Percentiles rank a stretch among this genome's conserved stretches.
Evolutionary conservation across 2,888 invertebrate genomes (phyloP).

Genomic region (Augochlorella aurata): DNA sequence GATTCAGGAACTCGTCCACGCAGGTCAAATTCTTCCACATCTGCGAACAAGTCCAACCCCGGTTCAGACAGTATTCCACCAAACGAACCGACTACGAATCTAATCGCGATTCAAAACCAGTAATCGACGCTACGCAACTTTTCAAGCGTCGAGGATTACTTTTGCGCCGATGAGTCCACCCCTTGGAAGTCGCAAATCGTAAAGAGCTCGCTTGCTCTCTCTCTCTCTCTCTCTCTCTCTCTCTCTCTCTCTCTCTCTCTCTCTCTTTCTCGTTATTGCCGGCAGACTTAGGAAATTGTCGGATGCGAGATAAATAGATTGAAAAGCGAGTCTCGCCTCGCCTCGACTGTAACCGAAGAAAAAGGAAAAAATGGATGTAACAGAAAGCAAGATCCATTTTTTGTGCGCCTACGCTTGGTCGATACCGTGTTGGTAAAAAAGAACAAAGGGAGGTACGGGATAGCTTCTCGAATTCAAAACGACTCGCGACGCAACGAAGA

Average conservation of each 20-base stretch:
- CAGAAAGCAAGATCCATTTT: neutral
- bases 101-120: neutral
- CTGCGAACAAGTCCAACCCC: slow-evolving; percentile 81
- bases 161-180: neutral
- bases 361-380: neutral
- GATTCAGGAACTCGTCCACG: slow-evolving; percentile 91
- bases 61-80: neutral
- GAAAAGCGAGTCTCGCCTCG: neutral
- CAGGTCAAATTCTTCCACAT: slow-evolving; percentile 89
- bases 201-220: too few species aligned
- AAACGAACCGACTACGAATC: too few species aligned
- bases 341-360: neutral
- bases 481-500: too few species aligned
- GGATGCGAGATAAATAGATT: neutral
- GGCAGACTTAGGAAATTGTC: neutral
- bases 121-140: neutral
- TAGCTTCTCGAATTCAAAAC: neutral
- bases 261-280: too few species aligned
- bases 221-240: neutral
- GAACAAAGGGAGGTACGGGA: too few species aligned
- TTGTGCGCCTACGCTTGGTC: neutral
- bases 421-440: neutral
- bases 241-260: neutral
- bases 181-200: too few species aligned
- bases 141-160: neutral